A percentile compares a stretch with the other conserved stretches of the same genome.
These are phyloP conservation scores for Dipodomys spectabilis DNA, from an alignment of 2,113 vertebrate genomes.

Conservation along the genomic window DNA sequence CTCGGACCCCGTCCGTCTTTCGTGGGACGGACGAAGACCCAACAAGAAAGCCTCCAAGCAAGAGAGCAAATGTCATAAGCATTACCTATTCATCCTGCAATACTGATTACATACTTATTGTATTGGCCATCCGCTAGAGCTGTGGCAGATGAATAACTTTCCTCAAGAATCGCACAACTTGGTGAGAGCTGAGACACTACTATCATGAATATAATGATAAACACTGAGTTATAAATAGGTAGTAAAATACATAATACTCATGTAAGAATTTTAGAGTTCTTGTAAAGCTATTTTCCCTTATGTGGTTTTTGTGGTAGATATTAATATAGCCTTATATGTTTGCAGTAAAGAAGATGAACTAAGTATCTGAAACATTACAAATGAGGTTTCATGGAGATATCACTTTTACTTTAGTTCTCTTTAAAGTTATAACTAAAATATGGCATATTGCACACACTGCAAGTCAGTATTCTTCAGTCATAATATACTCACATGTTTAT, in stretches of 20 bases:
- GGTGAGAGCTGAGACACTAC: background rate
- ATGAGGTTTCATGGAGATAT: background rate
- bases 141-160: background rate
- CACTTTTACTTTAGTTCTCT: background rate
- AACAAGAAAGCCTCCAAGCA: constrained; percentile 13
- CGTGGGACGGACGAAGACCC: too few relatives aligned
- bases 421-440: background rate
- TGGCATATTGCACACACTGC: background rate
- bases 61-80: background rate
- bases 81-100: background rate
- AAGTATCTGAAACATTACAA: background rate
- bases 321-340: background rate
- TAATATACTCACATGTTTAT: background rate
- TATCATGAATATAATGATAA: background rate
- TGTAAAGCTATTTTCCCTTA: background rate
- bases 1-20: too few relatives aligned
- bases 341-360: background rate
- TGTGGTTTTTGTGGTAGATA: background rate
- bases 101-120: background rate
- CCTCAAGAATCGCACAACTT: background rate
- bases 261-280: background rate
- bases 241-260: background rate
- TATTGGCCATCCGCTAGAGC: background rate
- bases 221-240: background rate
- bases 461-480: background rate